Conservation (phyloP, 2,888 invertebrate species). For the Phania funesta region DNA sequence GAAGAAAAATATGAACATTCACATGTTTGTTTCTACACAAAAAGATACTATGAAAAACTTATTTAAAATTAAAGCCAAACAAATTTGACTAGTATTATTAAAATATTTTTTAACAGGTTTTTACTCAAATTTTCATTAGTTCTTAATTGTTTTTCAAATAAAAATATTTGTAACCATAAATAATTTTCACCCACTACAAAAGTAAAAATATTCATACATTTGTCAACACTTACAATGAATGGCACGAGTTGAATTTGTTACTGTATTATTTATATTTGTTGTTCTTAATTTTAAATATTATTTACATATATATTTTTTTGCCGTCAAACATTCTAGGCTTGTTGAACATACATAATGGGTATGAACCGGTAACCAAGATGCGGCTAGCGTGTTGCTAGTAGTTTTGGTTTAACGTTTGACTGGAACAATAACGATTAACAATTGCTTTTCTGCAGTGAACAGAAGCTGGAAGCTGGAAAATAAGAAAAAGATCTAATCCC, state of each 20-base stretch:
- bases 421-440: no score
- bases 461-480: no score
- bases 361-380: not conserved
- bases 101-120: not conserved
- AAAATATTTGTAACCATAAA: conserved; percentile 9
- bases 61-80: no score
- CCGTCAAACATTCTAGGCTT: conserved; percentile 44
- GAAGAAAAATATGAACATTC: no score
- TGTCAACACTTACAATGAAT: conserved; percentile 30
- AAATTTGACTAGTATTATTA: not conserved
- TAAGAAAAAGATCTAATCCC: no score
- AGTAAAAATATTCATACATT: conserved; percentile 14
- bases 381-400: not conserved
- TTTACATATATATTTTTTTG: not conserved
- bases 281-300: not conserved
- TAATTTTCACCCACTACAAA: not conserved
- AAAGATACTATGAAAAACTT: no score
- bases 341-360: not conserved
- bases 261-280: conserved; percentile 1
- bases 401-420: no score
- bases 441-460: no score
- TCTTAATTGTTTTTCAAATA: not conserved
- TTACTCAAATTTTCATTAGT: not conserved
- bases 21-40: no score
- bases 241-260: conserved; percentile 8